Evolutionary conservation across 2,797 vertebrate genomes (phyloP), one percentile per base, ranked within the genome.

Genomic region (Pseudochirops corinnae): DNA sequence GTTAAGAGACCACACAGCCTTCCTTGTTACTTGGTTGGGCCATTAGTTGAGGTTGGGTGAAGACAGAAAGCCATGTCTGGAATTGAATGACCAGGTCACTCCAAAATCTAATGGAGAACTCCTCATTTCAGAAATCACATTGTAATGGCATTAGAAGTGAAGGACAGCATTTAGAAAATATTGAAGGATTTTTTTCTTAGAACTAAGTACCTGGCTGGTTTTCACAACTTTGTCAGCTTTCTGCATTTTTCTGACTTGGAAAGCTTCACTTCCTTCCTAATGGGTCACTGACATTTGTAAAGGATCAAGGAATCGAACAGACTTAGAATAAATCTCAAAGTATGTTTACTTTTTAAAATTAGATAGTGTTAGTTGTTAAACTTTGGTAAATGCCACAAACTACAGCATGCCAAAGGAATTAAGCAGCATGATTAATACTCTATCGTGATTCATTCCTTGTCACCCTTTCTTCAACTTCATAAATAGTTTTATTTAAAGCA

Each of bases 61-160:
- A 99, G 99, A 99, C 99, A 99, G 99, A 99, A 99, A 99, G 99
- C 99, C 99, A 99, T 99, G 99, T 99, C 99, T 99, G 99, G 99
- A 99, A 99, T 99, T 98, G 99, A 99, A 99, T 99, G 99, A 99
- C 99, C 99, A 99, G 99, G 99, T 99, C 99, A 99, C 99, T 99
- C 99, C 98, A 99, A 99, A 99, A 99, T 99, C 99, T 99, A 99
- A 99, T 99, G 99, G 99, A 99, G 99, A 99, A 99, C 99, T 99
- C 99, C 98, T 99, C 99, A 99, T 99, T 99, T 99, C 99, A 98
- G 98, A 99, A 99, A 99, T 99, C 99, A 99, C 99, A 98, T 93
- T 98, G 96, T 98, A 99, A 99, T 99, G 98, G 98, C 99, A 98
- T 99, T 98, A 98, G 98, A 99, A 99, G 99, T 99, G 99, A 99